Conservation (phyloP, 2,797 vertebrate species). For the Gallirallus australis region DNA sequence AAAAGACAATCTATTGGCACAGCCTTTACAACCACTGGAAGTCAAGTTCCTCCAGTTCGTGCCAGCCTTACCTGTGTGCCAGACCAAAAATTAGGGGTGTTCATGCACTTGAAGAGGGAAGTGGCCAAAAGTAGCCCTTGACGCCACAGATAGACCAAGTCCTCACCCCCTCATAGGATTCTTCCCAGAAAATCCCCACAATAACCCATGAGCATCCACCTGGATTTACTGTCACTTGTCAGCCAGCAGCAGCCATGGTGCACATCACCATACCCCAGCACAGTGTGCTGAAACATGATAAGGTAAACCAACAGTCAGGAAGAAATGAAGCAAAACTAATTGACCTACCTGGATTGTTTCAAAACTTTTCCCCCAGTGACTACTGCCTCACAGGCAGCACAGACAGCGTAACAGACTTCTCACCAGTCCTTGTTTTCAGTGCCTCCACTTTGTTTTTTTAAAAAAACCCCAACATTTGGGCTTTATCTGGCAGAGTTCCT, state of each 20-base stretch:
- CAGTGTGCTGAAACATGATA: not conserved
- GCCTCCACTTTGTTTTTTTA: not conserved
- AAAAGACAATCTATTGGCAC: not conserved
- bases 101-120: not conserved
- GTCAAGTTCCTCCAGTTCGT: not conserved
- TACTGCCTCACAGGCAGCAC: not conserved
- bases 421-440: not conserved
- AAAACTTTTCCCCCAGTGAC: not conserved
- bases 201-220: not conserved
- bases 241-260: not conserved
- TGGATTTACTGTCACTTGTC: not conserved
- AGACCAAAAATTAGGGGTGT: not conserved
- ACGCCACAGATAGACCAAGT: not conserved
- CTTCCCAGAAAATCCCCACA: not conserved
- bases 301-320: not conserved
- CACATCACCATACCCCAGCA: not conserved
- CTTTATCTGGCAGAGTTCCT: not conserved
- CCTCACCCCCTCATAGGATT: not conserved
- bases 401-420: not conserved
- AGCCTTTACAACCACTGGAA: not conserved
- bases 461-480: not conserved
- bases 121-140: not conserved
- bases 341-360: not conserved
- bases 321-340: not conserved
- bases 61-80: not conserved